Base-by-base conservation (phyloP, 1,140 invertebrate species). In the Dendrolimus kikuchii region DNA sequence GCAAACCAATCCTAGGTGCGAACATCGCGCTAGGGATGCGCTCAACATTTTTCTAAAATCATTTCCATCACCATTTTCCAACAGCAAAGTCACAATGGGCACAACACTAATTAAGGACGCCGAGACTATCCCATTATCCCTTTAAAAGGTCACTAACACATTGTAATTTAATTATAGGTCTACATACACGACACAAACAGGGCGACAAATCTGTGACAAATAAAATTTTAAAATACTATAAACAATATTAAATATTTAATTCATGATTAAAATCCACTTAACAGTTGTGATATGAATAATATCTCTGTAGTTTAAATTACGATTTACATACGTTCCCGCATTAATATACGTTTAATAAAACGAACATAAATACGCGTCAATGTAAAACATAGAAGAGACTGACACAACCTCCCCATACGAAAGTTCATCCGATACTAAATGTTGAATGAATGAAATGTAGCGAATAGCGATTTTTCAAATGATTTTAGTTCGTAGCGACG, bases 41-140 rank as follows among this genome's bases (percentile, higher is more conserved):
- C 59, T 82, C 74, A 82, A 67, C 81, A 85, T 85, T 80, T 82
- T 85, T 76, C 76, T 71, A 67, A 78, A 73, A 60, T 79, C 75
- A 76, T 77, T 78, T 81, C 70, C 67, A 75, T 64, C 64, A 58
- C 53, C 78, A 81, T 81, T 81, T 77, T 81, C 65, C 71, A 69
- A 71, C 58, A 55, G 66, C 44, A 46, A 46, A 64, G 64, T 23
- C 23, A 23, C 23, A 23, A 23, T 23, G 23, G 23, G 23, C 57
- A 52, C 44, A 64, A 60, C 58, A 50, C 62, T 61, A 71, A 64
- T 62, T 68, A 69, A 74, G 58, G 58, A 59, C 71, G 64, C 60
- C 57, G 62, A 36, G 54, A 66, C 74, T 59, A 77, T 73, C 63
- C 58, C 64, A 77, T 79, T 76, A 78, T 68, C 55, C 56, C 55